Conservation (phyloP, 1,140 invertebrate genomes). For the Aphis craccivora region DNA sequence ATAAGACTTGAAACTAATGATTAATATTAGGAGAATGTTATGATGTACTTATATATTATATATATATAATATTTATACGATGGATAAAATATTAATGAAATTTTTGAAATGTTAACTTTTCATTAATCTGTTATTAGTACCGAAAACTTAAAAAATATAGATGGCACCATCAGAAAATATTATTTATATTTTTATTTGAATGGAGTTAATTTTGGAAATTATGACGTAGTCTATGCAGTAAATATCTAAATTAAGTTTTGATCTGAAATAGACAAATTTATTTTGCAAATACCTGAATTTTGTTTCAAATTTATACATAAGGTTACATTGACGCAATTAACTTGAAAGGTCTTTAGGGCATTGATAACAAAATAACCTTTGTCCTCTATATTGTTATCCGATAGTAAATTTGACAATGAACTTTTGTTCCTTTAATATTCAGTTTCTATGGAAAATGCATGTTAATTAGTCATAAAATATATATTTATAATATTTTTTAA, state of each 20-base stretch:
- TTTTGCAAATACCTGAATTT: neutral
- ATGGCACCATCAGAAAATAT: neutral
- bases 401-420: neutral
- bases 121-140: neutral
- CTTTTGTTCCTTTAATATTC: neutral
- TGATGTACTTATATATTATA: too few species aligned
- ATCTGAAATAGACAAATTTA: neutral
- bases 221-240: neutral
- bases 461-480: neutral
- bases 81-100: neutral
- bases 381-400: neutral
- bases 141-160: neutral
- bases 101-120: neutral
- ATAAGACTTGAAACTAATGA: too few species aligned
- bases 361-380: neutral
- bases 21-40: too few species aligned
- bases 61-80: too few species aligned
- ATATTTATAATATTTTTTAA: neutral
- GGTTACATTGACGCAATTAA: neutral
- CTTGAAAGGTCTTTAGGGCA: neutral
- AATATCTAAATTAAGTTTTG: neutral
- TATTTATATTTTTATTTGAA: neutral
- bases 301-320: neutral
- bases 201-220: too few species aligned
- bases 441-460: neutral